Base-by-base conservation (phyloP, 1,140 invertebrate species). In the Formica selysi region DNA sequence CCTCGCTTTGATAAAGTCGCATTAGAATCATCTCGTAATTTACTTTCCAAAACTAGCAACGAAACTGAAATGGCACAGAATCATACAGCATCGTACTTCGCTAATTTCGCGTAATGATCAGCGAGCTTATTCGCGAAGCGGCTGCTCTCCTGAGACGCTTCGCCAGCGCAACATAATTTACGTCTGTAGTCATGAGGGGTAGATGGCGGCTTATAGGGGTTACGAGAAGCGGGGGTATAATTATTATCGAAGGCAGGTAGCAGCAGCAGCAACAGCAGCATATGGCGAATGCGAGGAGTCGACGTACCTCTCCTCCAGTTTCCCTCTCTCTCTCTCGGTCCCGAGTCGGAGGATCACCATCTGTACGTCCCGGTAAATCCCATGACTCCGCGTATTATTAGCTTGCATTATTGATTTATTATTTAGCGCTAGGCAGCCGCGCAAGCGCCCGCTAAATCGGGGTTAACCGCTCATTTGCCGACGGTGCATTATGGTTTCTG, bases 381-480 rank as follows among this genome's bases (percentile, higher is more conserved):
- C 71, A 81, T 76, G 85, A 89, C 76, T 90, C 87, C 73, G 85
- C 83, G 88, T 89, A 87, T 92, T 93, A 92, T 92, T 92, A 92
- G 90, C 87, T 74, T 71, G 87, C 81, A 85, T 92, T 92, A 93
- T 93, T 92, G 91, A 93, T 93, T 93, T 92, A 93, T 93, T 92
- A 92, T 93, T 92, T 93, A 92, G 89, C 85, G 85, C 65, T 85
- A 67, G 88, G 90, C 86, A 73, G 70, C 11, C 57, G 91, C 90
- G 90, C 90, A 88, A 83, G 88, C 90, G 91, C 87, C 76, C 65
- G 89, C 86, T 91, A 92, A 92, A 93, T 93, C 92, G 92, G 89
- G 92, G 92, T 92, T 93, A 93, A 92, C 89, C 92, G 91, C 91
- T 92, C 91, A 91, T 92, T 92, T 90, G 86, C 86, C 83, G 86